Conservation (phyloP, 2,797 vertebrate species). For the Danionella dracula region DNA sequence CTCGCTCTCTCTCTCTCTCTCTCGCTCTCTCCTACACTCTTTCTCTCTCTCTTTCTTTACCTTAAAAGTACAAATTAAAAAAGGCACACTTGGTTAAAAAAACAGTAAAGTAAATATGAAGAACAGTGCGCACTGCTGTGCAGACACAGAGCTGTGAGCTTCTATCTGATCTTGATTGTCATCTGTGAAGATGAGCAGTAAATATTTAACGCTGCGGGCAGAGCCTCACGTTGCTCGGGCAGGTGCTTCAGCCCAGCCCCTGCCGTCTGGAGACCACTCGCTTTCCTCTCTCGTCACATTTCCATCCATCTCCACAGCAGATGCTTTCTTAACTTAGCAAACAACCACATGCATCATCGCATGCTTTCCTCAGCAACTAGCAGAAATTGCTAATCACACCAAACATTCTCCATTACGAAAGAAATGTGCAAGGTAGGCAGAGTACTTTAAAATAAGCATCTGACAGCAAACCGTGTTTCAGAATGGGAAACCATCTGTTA, state of each 20-base stretch:
- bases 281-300: slow-evolving; percentile 1
- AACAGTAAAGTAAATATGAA: too few relatives aligned
- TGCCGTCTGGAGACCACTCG: slow-evolving; percentile 13
- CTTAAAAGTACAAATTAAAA: too few relatives aligned
- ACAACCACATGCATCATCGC: slow-evolving; percentile 7
- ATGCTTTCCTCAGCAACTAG: background rate
- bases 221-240: slow-evolving; percentile 36
- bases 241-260: slow-evolving; percentile 32
- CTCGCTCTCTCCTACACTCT: too few relatives aligned
- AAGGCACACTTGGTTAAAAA: too few relatives aligned
- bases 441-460: background rate
- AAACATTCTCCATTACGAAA: background rate
- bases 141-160: background rate
- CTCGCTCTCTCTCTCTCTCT: too few relatives aligned
- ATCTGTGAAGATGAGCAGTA: slow-evolving; percentile 34
- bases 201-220: slow-evolving; percentile 44
- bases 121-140: background rate
- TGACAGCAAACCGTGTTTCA: background rate
- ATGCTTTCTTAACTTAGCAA: background rate
- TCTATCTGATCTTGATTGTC: slow-evolving; percentile 23
- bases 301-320: background rate
- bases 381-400: background rate
- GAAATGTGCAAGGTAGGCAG: background rate
- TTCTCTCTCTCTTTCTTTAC: too few relatives aligned
- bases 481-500: too few relatives aligned